Evolutionary conservation across 37 sponge, comb jelly and placozoan species (phyloP).

Genomic region (Petrosia ficiformis): DNA sequence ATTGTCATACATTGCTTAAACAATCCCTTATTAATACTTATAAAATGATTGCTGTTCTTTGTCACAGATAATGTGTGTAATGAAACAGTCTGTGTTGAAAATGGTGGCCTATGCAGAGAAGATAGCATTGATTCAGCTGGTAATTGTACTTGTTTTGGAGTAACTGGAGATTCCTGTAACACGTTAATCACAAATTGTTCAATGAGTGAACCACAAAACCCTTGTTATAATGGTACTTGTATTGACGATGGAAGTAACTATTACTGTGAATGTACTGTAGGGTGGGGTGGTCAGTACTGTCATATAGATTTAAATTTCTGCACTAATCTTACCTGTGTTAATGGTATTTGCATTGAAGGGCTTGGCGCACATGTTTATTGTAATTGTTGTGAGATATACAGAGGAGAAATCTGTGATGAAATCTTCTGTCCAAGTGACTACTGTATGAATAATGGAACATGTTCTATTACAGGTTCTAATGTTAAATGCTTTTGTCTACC

Average conservation of each 20-base stretch:
- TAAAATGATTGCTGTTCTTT: no score
- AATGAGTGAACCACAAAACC: neutral
- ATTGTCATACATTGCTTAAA: no score
- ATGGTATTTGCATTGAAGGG: neutral
- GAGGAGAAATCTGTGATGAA: neutral
- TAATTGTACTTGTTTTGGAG: no score
- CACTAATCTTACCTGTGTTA: neutral
- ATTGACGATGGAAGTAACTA: neutral
- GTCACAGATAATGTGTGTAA: no score
- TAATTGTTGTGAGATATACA: neutral
- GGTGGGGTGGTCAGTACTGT: neutral
- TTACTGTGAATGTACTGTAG: neutral
- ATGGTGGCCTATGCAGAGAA: no score
- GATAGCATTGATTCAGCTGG: no score
- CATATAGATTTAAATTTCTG: neutral
- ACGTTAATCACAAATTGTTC: no score
- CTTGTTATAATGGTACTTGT: neutral
- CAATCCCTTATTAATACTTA: no score
- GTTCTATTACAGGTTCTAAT: neutral
- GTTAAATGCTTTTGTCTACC: conserved; percentile 19
- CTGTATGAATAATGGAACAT: conserved; percentile 34
- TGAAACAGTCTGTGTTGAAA: no score
- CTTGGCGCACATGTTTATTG: neutral
- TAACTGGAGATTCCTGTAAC: no score
- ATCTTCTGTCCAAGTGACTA: neutral